Evolutionary conservation across 2,113 vertebrate species (phyloP), one percentile per base, ranked within the genome.

Genomic region (Symphodus melops): DNA sequence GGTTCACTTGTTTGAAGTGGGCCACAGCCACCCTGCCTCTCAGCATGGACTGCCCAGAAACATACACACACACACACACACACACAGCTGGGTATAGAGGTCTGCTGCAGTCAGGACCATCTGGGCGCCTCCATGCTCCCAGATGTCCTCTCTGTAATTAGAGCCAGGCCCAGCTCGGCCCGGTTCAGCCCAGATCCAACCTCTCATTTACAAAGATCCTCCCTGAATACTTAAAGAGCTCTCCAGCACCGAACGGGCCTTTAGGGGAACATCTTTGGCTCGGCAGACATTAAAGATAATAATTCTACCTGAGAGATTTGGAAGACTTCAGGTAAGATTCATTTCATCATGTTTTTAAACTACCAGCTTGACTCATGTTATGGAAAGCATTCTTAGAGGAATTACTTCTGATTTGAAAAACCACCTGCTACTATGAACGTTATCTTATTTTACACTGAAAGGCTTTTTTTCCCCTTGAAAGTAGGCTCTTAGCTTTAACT

Each of bases 71-170:
- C 23, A 61, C 5, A 57, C 13, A 68, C 37, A 69, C 10, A 51
- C 57, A 58, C 23, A 33, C 28, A 54, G 66, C 42, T 42, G 74
- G 75, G 76, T 49, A 48, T 72, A 71, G 81, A 92, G 86, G 80
- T 85, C 85, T 73, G 72, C 78, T 73, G 66, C 66, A 71, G 52
- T 70, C 78, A 14, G 53, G 72, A 66, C 81, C 84, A 91, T 88
- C 78, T 90, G 89, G 84, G 79, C 72, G 63, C 67, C 74, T 83
- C 66, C 80, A 77, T 78, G 69, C 56, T 80, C 84, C 86, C 86
- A 86, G 82, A 93, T 87, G 87, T 77, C 77, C 61, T 64, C 85
- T 61, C 86, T 95, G 83, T 93, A 94, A 95, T 95, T 94, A 95
- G 1, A 86, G 58, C n/a, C 78, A 77, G 84, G 58, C 76, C 77